Percentiles rank a stretch among this genome's conserved stretches.
Conservation (phyloP, 2,888 invertebrate genomes). For the Acleris sparsana region DNA sequence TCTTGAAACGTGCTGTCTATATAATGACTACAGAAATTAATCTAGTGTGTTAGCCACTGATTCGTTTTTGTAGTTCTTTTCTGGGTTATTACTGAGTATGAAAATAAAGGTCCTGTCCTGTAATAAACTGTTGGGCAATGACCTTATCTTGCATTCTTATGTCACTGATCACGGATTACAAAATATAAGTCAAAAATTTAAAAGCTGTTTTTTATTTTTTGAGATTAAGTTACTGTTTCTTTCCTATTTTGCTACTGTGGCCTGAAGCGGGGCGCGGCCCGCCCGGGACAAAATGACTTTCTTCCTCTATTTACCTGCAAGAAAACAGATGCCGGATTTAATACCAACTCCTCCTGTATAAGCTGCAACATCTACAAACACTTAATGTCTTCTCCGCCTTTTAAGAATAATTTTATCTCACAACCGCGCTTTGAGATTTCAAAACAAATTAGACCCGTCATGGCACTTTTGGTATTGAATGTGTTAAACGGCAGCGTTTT, state of each 20-base stretch:
- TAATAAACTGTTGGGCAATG: too few relatives aligned
- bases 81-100: too few relatives aligned
- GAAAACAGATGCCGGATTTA: conserved; percentile 11
- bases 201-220: not conserved
- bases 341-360: not conserved
- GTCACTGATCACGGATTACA: too few relatives aligned
- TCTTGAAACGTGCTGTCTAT: too few relatives aligned
- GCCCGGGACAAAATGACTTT: conserved; percentile 18
- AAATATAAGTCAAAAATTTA: too few relatives aligned
- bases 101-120: too few relatives aligned
- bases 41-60: too few relatives aligned
- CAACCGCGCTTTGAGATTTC: not conserved
- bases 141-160: too few relatives aligned
- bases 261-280: conserved; percentile 1
- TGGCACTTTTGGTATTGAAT: too few relatives aligned
- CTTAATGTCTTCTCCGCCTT: conserved; percentile 5
- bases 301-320: conserved; percentile 30
- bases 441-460: too few relatives aligned
- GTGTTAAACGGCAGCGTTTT: not conserved
- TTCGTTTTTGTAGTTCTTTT: too few relatives aligned
- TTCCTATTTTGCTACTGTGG: not conserved
- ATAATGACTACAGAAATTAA: too few relatives aligned
- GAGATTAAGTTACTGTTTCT: conserved; percentile 16
- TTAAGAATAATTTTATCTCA: conserved; percentile 8
- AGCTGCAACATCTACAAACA: conserved; percentile 14